These are phyloP conservation scores for Polietes domitor DNA, from an alignment of 2,888 invertebrate genomes.

Conservation along the genomic window DNA sequence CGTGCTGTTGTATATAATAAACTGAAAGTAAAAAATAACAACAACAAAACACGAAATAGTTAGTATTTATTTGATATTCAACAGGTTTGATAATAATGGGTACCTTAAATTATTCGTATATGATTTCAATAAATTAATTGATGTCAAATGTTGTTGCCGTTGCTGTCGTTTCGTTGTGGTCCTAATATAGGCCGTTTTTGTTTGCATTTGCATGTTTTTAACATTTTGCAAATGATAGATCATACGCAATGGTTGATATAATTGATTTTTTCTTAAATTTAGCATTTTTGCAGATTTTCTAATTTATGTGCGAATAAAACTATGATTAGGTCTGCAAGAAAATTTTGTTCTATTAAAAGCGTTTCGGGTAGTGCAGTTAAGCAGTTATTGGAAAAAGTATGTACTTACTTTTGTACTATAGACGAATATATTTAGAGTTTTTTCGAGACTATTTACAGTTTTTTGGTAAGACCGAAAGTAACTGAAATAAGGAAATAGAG, in stretches of 20 bases:
- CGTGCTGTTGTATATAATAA: slow-evolving; percentile 15
- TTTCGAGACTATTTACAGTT: slow-evolving; percentile 67
- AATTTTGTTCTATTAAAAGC: slow-evolving; percentile 17
- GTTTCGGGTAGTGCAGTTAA: neutral
- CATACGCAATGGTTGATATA: slow-evolving; percentile 51
- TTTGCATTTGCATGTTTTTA: slow-evolving; percentile 32
- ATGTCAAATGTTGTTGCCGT: slow-evolving; percentile 35
- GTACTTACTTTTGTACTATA: slow-evolving; percentile 64
- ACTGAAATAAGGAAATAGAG: slow-evolving; percentile 55
- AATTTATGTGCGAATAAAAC: neutral
- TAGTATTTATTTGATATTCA: neutral
- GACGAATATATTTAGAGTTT: slow-evolving; percentile 54
- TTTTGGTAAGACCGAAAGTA: slow-evolving; percentile 7
- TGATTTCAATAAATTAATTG: slow-evolving; percentile 45
- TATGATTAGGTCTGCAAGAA: slow-evolving; percentile 41
- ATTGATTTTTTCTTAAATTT: slow-evolving; percentile 56
- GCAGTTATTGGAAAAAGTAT: neutral
- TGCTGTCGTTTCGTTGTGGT: slow-evolving; percentile 24
- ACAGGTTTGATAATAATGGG: neutral
- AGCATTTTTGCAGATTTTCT: slow-evolving; percentile 58
- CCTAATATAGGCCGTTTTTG: slow-evolving; percentile 53
- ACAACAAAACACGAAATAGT: neutral
- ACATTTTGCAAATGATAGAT: slow-evolving; percentile 44
- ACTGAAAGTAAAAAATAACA: slow-evolving; percentile 33
- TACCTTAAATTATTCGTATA: slow-evolving; percentile 56